These are phyloP conservation scores for Karalla daura DNA, from an alignment of 2,797 vertebrate species.

Conservation along the genomic window DNA sequence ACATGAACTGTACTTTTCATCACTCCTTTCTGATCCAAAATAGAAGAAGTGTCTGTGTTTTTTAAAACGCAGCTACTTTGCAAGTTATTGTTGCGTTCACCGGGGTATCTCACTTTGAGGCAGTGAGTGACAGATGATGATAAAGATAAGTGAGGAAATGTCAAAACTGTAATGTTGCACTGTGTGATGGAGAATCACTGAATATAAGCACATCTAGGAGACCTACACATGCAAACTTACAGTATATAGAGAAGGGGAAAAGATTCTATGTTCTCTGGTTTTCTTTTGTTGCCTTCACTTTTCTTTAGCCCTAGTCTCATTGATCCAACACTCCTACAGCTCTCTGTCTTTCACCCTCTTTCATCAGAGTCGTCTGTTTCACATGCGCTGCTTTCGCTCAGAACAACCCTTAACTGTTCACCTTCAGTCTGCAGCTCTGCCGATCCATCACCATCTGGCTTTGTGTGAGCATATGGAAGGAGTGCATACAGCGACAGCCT, in stretches of 20 bases:
- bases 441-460: constrained; percentile 57
- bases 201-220: constrained; percentile 1
- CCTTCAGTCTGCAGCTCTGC: constrained; percentile 53
- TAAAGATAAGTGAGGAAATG: constrained; percentile 10
- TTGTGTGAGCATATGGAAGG: constrained; percentile 21
- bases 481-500: constrained; percentile 4
- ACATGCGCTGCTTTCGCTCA: constrained; percentile 32
- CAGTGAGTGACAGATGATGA: constrained; percentile 9
- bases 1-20: constrained; percentile 1
- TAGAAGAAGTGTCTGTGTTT: neutral
- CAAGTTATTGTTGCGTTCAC: constrained; percentile 22
- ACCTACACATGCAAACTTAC: constrained; percentile 9
- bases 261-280: constrained; percentile 17
- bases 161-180: constrained; percentile 8
- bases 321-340: constrained; percentile 14
- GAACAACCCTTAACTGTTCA: constrained; percentile 52
- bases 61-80: neutral
- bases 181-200: constrained; percentile 7
- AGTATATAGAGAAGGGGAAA: neutral
- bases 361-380: constrained; percentile 50
- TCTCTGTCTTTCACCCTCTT: constrained; percentile 40
- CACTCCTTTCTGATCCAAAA: constrained; percentile 12
- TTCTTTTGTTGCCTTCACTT: constrained; percentile 22
- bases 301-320: constrained; percentile 29
- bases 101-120: constrained; percentile 24